These are phyloP conservation scores for Paradisaea rubra DNA, from an alignment of 2,113 vertebrate species.

Conservation along the genomic window DNA sequence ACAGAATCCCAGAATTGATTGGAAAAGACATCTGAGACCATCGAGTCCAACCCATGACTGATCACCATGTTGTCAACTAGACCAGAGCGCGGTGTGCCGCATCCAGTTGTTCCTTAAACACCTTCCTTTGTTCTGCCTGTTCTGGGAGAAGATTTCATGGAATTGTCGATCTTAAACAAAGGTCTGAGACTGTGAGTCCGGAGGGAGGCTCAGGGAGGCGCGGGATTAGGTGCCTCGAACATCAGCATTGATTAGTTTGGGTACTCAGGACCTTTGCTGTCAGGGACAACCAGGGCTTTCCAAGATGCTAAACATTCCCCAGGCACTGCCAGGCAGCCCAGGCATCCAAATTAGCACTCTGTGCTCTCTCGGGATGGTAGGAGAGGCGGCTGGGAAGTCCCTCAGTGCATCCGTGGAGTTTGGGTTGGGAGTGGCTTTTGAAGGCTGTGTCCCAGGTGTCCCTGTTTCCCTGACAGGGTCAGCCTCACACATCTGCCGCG, in stretches of 20 bases:
- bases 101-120: background rate
- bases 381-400: background rate
- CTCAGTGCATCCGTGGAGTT: background rate
- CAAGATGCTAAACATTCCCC: background rate
- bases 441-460: background rate
- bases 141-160: background rate
- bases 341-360: background rate
- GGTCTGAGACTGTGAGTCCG: rapidly evolving
- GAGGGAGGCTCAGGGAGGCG: background rate
- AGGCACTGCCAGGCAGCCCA: background rate
- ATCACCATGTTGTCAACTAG: background rate
- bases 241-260: background rate
- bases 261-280: background rate
- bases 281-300: background rate
- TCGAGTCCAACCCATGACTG: rapidly evolving
- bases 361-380: background rate
- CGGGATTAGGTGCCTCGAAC: background rate
- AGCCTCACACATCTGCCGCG: rapidly evolving
- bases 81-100: background rate
- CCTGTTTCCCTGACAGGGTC: rapidly evolving
- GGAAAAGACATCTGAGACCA: background rate
- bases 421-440: background rate
- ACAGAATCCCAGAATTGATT: background rate
- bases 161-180: background rate
- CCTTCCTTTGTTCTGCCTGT: background rate